Conservation (phyloP, 2,888 invertebrate genomes). For the Zygothrica quintamaculata region DNA sequence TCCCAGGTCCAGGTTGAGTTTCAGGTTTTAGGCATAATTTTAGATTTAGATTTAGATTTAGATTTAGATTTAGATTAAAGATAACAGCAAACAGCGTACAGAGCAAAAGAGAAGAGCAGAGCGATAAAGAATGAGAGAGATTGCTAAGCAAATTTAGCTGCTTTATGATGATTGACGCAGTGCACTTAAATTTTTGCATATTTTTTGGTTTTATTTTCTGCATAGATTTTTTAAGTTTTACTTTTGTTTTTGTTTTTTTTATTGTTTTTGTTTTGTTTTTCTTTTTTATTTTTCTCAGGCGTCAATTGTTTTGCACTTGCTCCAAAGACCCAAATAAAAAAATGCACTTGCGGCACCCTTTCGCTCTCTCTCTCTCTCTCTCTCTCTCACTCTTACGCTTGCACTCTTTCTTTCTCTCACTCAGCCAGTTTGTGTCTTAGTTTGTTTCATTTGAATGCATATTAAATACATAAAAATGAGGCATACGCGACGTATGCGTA, state of each 20-base stretch:
- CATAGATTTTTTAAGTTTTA: too few species aligned
- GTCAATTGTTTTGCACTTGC: constrained; percentile 84
- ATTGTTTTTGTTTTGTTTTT: too few species aligned
- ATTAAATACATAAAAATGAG: background rate
- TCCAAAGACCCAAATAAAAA: constrained; percentile 82
- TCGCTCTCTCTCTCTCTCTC: constrained; percentile 29
- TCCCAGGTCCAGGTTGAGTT: constrained; percentile 22
- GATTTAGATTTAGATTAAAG: background rate
- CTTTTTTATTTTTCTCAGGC: constrained; percentile 32
- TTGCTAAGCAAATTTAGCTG: too few species aligned
- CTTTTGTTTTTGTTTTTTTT: constrained; percentile 25
- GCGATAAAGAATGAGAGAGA: too few species aligned
- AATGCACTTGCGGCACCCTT: too few species aligned
- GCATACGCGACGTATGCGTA: constrained; percentile 35
- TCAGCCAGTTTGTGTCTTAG: background rate
- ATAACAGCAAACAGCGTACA: too few species aligned
- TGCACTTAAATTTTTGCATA: constrained; percentile 65
- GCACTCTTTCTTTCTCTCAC: background rate
- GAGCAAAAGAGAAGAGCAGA: too few species aligned
- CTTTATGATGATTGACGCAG: constrained; percentile 71
- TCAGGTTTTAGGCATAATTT: background rate
- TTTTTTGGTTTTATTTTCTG: constrained; percentile 37
- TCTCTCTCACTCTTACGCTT: background rate
- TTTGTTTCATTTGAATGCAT: background rate
- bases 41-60: background rate